Evolutionary conservation across 2,888 invertebrate genomes (phyloP), one percentile per base, ranked within the genome.

Genomic region (Escarpia spicata): DNA sequence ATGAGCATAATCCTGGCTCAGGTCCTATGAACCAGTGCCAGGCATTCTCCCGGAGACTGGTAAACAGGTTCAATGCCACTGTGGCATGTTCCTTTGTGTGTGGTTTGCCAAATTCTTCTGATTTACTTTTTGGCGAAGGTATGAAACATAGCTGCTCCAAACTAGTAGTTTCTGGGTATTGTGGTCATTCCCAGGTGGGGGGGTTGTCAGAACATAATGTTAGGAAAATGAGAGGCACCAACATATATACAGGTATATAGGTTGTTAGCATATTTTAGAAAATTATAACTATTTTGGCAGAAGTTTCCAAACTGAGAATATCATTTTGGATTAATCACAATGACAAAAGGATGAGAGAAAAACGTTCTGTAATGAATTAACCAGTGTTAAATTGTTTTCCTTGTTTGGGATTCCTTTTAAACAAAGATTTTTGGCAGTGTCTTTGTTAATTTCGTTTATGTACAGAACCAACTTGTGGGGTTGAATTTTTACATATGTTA

Each of bases 81-180:
- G 3, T 19, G 19, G 19, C 15, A 26, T 26, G 19, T 75, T 75
- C 75, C 75, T 75, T 75, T 75, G 75, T 75, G 19, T 75, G 26
- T 75, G 6, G 75, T 75, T 75, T 75, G 75, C 26, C 75, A 75
- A 75, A 75, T 75, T 75, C 19, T 4, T 75, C 19, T 75, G 75
- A 75, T 75, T 75, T 75, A 75, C 75, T 75, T 75, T 75, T 75
- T 75, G 75, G 75, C 75, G 75, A 75, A 75, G 75, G 75, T 75
- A 19, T 4, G 75, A 75, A 75, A 75, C 26, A 75, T 75, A 26
- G 75, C 75, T 75, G 75, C 26, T 75, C 75, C 26, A 19, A 75
- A 75, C 75, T 75, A 75, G 75, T 75, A 26, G 19, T 19, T 26
- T 75, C 75, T 26, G 75, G 19, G 75, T 75, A 2, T 26, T 26